Base-by-base conservation (phyloP, 1,140 invertebrate genomes). In the Potamilus streckersoni region DNA sequence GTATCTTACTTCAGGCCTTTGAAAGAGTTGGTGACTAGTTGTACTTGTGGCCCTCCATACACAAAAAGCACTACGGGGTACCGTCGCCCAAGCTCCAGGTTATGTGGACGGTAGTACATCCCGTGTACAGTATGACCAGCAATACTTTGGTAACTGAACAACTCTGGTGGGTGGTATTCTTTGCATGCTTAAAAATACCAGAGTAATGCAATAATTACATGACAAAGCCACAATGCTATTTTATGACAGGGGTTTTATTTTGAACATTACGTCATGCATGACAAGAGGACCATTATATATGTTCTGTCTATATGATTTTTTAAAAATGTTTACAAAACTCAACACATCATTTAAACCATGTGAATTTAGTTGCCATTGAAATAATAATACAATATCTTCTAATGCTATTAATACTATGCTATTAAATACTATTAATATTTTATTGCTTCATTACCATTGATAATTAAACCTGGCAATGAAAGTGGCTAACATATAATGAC, bases 11-110 rank as follows among this genome's bases (percentile, higher is more conserved):
- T 87, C 38, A 86, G 87, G 88, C 95, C 95, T 92, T 97, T 98
- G 88, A 97, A 98, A 27, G 94, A 95, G 91, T 99, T 99, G 57
- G 95, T 96, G 59, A 99, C 98, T 57, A 98, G 92, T 92, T 99
- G 97, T 38, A 99, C 97, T 89, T 98, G 97, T 0, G 98, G 98
- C 17, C 98, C 98, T 38, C 97, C 98, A 89, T 99, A 99, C 20
- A 99, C 95, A 89, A 98, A 97, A 19, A 99, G 91, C 72, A 99
- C 94, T 1, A 97, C 97, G 2, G 98, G 98, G 91, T 98, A 98
- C 76, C 95, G 95, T 57, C 92, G 90, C 15, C 93, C 94, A 13
- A 92, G 87, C 83, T 94, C 92, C 82, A 93, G 95, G 87, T 94
- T 94, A 82, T 94, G 93, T 0, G 96, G 96, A 82, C 95, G 94